A percentile compares a stretch with the other conserved stretches of the same genome.
phyloP scores from a whole-genome alignment of 1,140 invertebrate species.

The Triops cancriformis region DNA sequence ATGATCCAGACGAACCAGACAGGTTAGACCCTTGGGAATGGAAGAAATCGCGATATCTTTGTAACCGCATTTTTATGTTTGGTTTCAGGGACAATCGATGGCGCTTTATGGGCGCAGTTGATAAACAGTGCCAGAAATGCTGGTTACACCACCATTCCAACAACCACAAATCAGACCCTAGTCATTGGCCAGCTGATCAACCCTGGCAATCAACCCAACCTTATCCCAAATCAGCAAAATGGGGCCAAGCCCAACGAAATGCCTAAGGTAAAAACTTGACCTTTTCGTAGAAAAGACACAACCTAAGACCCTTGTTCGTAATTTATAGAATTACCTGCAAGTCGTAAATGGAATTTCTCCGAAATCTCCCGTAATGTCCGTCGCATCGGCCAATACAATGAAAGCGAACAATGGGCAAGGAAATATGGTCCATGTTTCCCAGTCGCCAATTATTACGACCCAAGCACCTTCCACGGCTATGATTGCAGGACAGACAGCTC shows the following conservation, averaged over 20 bases:
- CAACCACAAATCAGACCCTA: slow-evolving; percentile 55
- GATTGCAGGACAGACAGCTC: slow-evolving; percentile 40
- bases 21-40: slow-evolving; percentile 22
- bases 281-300: background rate
- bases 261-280: slow-evolving; percentile 34
- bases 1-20: slow-evolving; percentile 15
- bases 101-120: slow-evolving; percentile 29
- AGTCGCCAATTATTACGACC: slow-evolving; percentile 35
- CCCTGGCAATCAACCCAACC: slow-evolving; percentile 59
- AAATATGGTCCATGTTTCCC: slow-evolving; percentile 26
- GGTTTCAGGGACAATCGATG: background rate
- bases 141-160: slow-evolving; percentile 60
- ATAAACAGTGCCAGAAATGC: slow-evolving; percentile 36
- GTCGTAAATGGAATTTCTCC: slow-evolving; percentile 30
- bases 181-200: slow-evolving; percentile 68
- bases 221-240: slow-evolving; percentile 46
- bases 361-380: slow-evolving; percentile 33
- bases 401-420: slow-evolving; percentile 8
- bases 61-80: slow-evolving; percentile 20
- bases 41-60: slow-evolving; percentile 23
- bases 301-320: slow-evolving; percentile 13
- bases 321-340: slow-evolving; percentile 26
- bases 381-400: slow-evolving; percentile 26
- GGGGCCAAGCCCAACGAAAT: slow-evolving; percentile 38
- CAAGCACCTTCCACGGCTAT: slow-evolving; percentile 34